These are phyloP conservation scores for Meganola albula DNA, from an alignment of 2,888 invertebrate species.

Conservation along the genomic window DNA sequence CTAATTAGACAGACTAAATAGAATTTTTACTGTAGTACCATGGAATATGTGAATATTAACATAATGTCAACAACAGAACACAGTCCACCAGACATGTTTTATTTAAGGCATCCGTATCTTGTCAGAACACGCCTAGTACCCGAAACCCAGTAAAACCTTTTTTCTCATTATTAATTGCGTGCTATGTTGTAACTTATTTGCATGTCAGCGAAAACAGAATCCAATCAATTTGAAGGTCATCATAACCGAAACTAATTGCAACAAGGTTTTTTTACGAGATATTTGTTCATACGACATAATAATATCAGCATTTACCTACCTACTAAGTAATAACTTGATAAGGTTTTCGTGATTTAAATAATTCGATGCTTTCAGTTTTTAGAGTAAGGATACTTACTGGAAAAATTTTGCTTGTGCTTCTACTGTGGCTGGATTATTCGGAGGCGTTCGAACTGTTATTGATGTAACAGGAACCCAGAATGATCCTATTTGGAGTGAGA, in stretches of 20 bases:
- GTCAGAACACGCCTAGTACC: too few species aligned
- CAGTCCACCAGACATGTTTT: too few species aligned
- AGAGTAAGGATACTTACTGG: conserved; percentile 54
- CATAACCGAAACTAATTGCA: conserved; percentile 19
- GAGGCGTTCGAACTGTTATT: conserved; percentile 41
- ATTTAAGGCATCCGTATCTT: too few species aligned
- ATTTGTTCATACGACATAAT: too few species aligned
- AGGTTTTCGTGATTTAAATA: too few species aligned
- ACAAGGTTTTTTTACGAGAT: conserved; percentile 18
- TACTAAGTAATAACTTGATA: too few species aligned
- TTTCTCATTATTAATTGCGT: conserved; percentile 16
- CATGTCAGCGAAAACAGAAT: conserved; percentile 24
- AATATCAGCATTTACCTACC: too few species aligned
- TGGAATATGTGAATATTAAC: too few species aligned
- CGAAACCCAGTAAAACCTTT: conserved; percentile 17
- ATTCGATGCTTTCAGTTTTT: too few species aligned
- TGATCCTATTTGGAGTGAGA: conserved; percentile 42
- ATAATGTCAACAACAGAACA: too few species aligned
- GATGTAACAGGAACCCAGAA: conserved; percentile 40
- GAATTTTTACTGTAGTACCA: too few species aligned
- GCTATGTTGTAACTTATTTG: conserved; percentile 20
- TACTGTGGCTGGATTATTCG: conserved; percentile 49
- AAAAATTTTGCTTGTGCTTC: conserved; percentile 72
- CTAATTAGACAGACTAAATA: too few species aligned
- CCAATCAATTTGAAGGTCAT: conserved; percentile 28